Evolutionary conservation across 1,140 invertebrate genomes (phyloP).

Genomic region (Heliconius hewitsoni): DNA sequence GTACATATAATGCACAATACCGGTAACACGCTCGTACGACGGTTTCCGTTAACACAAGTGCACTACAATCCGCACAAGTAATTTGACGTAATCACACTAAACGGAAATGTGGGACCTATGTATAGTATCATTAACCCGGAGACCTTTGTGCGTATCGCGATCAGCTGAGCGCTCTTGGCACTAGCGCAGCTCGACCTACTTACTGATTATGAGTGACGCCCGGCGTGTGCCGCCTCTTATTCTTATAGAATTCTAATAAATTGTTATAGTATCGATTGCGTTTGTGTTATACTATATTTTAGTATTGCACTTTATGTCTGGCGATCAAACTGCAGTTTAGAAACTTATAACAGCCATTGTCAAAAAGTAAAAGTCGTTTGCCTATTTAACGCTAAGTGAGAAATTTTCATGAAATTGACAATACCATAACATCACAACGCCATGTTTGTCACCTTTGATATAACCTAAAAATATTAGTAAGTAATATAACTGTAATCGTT

Average conservation of each 20-base stretch:
- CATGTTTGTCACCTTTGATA: no score
- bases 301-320: no score
- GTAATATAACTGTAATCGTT: background rate
- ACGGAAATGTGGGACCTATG: slow-evolving; percentile 29
- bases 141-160: slow-evolving; percentile 68
- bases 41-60: background rate
- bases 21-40: background rate
- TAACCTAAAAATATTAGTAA: background rate
- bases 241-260: slow-evolving; percentile 2
- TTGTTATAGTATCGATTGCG: background rate
- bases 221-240: slow-evolving; percentile 5
- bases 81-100: slow-evolving; percentile 16
- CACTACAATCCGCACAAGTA: background rate
- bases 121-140: slow-evolving; percentile 61
- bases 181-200: slow-evolving; percentile 58
- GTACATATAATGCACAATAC: background rate
- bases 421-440: no score
- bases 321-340: background rate
- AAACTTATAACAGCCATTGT: background rate
- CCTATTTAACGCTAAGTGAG: no score
- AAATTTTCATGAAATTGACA: no score
- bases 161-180: slow-evolving; percentile 68
- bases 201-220: slow-evolving; percentile 42
- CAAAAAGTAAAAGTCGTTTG: background rate
- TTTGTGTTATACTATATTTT: no score